Base-by-base conservation (phyloP, 64 coral and sea anemone species). In the Montipora cactus region DNA sequence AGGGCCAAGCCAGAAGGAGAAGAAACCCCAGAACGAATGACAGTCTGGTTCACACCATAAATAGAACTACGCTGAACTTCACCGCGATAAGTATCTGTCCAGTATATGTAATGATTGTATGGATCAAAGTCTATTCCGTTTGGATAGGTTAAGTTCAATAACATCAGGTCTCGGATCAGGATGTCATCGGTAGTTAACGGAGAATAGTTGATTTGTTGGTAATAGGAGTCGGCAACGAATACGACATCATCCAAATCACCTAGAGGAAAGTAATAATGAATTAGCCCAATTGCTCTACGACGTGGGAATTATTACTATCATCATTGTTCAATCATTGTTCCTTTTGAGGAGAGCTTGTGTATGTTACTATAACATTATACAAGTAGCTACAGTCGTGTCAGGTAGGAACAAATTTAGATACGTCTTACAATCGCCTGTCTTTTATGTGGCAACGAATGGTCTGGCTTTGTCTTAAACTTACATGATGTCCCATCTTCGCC, bases 401-500 rank as follows among this genome's bases (percentile, higher is more conserved):
- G 37, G 37, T 37, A 37, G 37, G 37, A 37, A 37, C 37, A 37
- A 37, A 37, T 37, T 37, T 37, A 37, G 37, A 37, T 0, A 37
- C 37, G 37, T 37, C 37, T 37, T 37, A 37, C 37, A 37, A 37
- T 37, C 37, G 37, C 37, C 37, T 37, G 37, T 37, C 37, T 37
- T 37, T 37, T 37, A 37, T 37, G 37, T 37, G 37, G 1, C 37
- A 37, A 37, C 1, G 37, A 37, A 37, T 37, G 37, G 37, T 37
- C 37, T 37, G 37, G 37, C 37, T 37, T 37, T 37, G 37, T 37
- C 37, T 37, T 37, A 37, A 37, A 37, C 90, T 61, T 87, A 80
- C 95, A 96, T 8, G 91, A 87, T 74, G 55, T 93, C 46, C 74
- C 69, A 45, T 96, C 91, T 57, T 67, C 58, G 8, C 12, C 83